These are phyloP conservation scores for Hoplostethus atlanticus DNA, from an alignment of 2,797 vertebrate genomes.

Conservation along the genomic window DNA sequence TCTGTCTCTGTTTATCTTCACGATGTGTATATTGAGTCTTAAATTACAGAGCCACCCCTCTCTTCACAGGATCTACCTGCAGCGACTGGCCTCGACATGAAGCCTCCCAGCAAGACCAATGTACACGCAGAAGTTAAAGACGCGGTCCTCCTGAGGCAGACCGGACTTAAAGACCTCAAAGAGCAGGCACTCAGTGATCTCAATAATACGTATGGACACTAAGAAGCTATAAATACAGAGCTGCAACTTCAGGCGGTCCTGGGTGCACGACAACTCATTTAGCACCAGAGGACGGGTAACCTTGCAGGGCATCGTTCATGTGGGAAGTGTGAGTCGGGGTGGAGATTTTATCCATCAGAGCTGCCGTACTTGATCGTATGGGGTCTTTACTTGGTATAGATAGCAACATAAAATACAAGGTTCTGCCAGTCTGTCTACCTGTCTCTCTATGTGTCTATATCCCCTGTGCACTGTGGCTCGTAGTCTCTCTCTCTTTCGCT, in stretches of 20 bases:
- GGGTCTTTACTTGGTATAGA: no score
- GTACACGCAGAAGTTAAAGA: background rate
- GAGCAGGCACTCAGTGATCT: slow-evolving; percentile 60
- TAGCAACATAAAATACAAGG: no score
- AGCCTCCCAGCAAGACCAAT: background rate
- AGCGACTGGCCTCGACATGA: slow-evolving; percentile 3
- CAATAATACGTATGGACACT: slow-evolving; percentile 65
- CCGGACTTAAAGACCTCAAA: slow-evolving; percentile 52
- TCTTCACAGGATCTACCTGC: slow-evolving; percentile 28
- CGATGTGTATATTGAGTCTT: slow-evolving; percentile 26
- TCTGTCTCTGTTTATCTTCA: slow-evolving; percentile 49
- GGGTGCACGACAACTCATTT: slow-evolving; percentile 16
- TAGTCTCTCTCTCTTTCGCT: no score
- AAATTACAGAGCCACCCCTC: slow-evolving; percentile 40
- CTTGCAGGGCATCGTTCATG: background rate
- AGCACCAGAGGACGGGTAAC: slow-evolving; percentile 23
- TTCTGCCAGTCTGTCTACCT: no score
- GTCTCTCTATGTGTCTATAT: no score
- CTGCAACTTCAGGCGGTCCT: slow-evolving; percentile 18
- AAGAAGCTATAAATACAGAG: slow-evolving; percentile 77
- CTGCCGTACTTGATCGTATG: background rate
- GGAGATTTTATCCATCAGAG: background rate
- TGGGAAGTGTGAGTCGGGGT: no score
- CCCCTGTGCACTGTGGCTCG: no score
- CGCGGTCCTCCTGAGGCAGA: background rate